phyloP scores from a whole-genome alignment of 2,113 vertebrate species.

The Haemorhous mexicanus region DNA sequence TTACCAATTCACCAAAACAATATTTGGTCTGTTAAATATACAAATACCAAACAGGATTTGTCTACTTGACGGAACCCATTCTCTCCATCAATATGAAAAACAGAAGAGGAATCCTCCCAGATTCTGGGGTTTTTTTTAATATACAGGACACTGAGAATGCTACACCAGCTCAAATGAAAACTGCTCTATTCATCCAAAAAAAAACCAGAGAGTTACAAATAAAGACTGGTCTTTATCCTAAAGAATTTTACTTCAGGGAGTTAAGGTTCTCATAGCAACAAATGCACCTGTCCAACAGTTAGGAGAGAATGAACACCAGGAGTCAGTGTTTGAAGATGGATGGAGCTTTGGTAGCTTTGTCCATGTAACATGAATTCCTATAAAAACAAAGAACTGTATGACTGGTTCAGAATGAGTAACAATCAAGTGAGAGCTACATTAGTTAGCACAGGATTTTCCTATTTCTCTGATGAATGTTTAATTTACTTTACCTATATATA shows the following conservation, averaged over 20 bases:
- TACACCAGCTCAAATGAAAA: background rate
- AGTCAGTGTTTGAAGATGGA: background rate
- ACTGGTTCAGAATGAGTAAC: background rate
- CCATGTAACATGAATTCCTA: accelerated
- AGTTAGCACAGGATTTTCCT: background rate
- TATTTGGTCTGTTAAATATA: background rate
- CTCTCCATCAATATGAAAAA: background rate
- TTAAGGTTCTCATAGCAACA: background rate
- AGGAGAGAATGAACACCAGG: background rate
- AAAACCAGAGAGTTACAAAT: background rate
- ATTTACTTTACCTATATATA: background rate
- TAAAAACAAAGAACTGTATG: background rate
- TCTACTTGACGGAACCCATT: background rate
- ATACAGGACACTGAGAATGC: background rate
- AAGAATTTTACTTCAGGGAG: background rate
- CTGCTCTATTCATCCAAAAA: background rate
- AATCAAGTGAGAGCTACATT: background rate
- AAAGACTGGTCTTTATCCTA: background rate
- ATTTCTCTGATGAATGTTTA: background rate
- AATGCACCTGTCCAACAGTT: background rate
- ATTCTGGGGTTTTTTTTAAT: background rate
- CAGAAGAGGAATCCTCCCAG: background rate
- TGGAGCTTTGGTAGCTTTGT: background rate
- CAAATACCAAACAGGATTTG: background rate
- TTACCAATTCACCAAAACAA: background rate